Evolutionary conservation across 2,888 invertebrate genomes (phyloP), one percentile per base, ranked within the genome.

Genomic region (Petrophora chlorosata): DNA sequence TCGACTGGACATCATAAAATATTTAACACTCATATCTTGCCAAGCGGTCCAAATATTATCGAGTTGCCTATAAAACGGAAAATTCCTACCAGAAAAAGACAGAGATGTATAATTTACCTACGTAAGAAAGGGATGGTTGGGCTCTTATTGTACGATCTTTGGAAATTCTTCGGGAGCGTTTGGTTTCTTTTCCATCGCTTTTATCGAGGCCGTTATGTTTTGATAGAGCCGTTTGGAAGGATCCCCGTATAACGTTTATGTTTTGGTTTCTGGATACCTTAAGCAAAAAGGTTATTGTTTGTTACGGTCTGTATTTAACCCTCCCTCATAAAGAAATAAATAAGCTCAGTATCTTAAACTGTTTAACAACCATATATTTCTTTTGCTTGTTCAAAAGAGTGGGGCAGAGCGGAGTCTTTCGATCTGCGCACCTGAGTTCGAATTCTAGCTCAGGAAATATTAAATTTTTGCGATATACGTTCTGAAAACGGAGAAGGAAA

Each of bases 121-220:
- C 59, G 80, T 65, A 57, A 64, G 80, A 85, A 61, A 73, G 70
- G 78, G 85, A 87, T 63, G 77, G 63, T 67, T 54, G 63, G 61
- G 64, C 61, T 67, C 76, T 82, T 82, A 83, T 82, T 86, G 83
- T 84, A 76, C 78, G 84, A 84, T 85, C 85, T 87, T 89, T 85
- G 82, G 82, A 84, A 84, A 82, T 85, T 86, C 83, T 79, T 74
- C 74, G 82, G 81, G 79, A 84, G 78, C 78, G 80, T 83, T 88
- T 85, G 86, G 85, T 88, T 88, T 89, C 86, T 86, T 87, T 80
- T 80, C 84, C 82, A 85, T 86, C 86, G 87, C 78, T 88, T 88
- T 90, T 89, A 90, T 90, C 85, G 85, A 67, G 59, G 84, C 80
- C 88, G 88, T 90, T 90, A 90, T 85, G 84, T 88, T 89, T 90